Evolutionary conservation across 2,888 invertebrate species (phyloP), one percentile per base, ranked within the genome.

Genomic region (Ophion ellenae): DNA sequence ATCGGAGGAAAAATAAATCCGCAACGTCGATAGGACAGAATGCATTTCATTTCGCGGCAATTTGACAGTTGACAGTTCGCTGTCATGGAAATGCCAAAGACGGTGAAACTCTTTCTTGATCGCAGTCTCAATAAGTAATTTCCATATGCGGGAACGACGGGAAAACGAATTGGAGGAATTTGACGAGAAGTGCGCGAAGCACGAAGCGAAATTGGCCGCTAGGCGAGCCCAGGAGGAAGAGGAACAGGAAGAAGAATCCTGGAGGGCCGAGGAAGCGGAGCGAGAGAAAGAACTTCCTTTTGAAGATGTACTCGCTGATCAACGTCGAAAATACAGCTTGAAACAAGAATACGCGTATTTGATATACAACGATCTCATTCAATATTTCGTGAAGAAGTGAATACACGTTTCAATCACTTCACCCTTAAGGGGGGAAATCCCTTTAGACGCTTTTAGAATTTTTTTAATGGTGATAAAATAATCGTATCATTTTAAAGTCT

Each of bases 311-410:
- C 83, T 89, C 4, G 88, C 90, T 7, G 87, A 91, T 1, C 69
- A 89, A 76, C 88, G 87, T 40, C 87, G 88, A 28, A 85, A 80
- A 76, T 90, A 88, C 36, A 89, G 40, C 10, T 36, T 84, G 1
- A 86, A 87, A 66, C 84, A 92, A 47, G 89, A 91, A 75, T 92
- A 89, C 47, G 86, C 90, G 6, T 88, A 83, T 79, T 76, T 87
- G 9, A 53, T 92, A 11, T 92, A 90, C 63, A 90, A 90, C 36
- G 89, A 90, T 24, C 74, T 90, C 24, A 61, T 89, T n/a, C 20
- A 83, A 47, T 63, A 82, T 69, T 87, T 91, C 36, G 40, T 88
- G 4, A 77, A 76, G 17, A 75, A 86, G 91, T 91, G 90, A 90
- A 83, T 84, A 1, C 28, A 20, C 11, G 0, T 14, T 40, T 9